Base-by-base conservation (phyloP, 1,140 invertebrate species). In the Archivesica marissinica region DNA sequence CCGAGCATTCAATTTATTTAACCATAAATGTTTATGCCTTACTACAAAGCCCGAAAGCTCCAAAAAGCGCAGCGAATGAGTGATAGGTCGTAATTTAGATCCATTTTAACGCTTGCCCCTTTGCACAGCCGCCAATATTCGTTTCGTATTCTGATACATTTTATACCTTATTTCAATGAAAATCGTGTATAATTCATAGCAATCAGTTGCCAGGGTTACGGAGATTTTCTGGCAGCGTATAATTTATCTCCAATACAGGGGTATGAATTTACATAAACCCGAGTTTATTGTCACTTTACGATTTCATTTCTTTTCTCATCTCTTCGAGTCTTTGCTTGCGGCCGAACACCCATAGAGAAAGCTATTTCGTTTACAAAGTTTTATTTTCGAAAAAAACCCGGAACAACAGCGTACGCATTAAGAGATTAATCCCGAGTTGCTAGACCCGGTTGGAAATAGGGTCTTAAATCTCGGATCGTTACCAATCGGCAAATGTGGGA, bases 211-310 rank as follows among this genome's bases (percentile, higher is more conserved):
- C 70, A 41, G 54, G 70, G 80, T 74, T 59, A 75, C 80, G 35
- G 70, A 83, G 50, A 44, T 47, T 52, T 75, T 75, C 61, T 83
- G 66, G 80, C 80, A 83, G 80, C 54, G 50, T 83, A 83, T 83
- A 83, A 83, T 83, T 83, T 75, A 83, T 74, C 54, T 56, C 54
- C 28, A 54, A 83, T 83, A n/a, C 68, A 61, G 52, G 23, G 66
- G 80, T 83, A 83, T 83, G 80, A 83, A 83, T 83, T 83, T 83
- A 83, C 80, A 83, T 83, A 83, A 83, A 83, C 75, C 80, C 39
- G 33, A 75, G 35, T 83, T 83, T 83, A 83, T 83, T 74, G 70
- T 54, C 52, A 13, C 56, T 83, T 83, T 83, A 83, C 80, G 80
- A 83, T 41, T 17, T 64, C n/a, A 35, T 50, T 83, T 83, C 68